phyloP scores from a whole-genome alignment of 1,140 invertebrate species.

The Rhagoletis zephyria region DNA sequence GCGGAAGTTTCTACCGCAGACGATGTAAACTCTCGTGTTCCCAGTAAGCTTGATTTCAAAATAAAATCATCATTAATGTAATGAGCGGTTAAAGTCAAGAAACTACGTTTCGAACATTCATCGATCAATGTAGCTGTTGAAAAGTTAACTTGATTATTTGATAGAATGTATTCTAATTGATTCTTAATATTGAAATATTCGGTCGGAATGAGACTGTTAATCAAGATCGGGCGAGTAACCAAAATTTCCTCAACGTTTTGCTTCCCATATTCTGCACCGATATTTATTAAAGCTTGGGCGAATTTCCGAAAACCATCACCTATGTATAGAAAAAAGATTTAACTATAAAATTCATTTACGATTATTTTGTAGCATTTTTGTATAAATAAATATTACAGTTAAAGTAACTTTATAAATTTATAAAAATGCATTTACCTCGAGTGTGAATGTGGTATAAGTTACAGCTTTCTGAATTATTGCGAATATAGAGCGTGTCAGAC shows the following conservation, averaged over 20 bases:
- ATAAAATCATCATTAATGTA: background rate
- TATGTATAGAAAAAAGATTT: background rate
- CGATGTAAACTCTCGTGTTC: background rate
- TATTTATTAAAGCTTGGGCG: background rate
- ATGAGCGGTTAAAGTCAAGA: background rate
- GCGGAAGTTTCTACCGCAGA: background rate
- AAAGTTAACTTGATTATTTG: background rate
- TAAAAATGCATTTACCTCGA: no score
- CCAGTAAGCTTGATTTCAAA: background rate
- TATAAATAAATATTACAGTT: no score
- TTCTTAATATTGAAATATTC: constrained; percentile 1
- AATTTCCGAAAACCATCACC: background rate
- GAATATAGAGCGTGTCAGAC: no score
- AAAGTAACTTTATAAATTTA: no score
- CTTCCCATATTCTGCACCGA: background rate
- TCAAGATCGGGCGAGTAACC: background rate
- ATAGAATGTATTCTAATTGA: constrained; percentile 1
- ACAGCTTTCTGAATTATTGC: no score
- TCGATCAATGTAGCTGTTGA: background rate
- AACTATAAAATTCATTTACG: background rate
- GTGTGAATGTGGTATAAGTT: no score
- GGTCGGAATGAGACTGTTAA: background rate
- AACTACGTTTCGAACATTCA: background rate
- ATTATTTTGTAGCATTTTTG: no score
- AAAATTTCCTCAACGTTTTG: background rate